Evolutionary conservation across 2,113 vertebrate species (phyloP), one percentile per base, ranked within the genome.

Genomic region (Lathamus discolor): DNA sequence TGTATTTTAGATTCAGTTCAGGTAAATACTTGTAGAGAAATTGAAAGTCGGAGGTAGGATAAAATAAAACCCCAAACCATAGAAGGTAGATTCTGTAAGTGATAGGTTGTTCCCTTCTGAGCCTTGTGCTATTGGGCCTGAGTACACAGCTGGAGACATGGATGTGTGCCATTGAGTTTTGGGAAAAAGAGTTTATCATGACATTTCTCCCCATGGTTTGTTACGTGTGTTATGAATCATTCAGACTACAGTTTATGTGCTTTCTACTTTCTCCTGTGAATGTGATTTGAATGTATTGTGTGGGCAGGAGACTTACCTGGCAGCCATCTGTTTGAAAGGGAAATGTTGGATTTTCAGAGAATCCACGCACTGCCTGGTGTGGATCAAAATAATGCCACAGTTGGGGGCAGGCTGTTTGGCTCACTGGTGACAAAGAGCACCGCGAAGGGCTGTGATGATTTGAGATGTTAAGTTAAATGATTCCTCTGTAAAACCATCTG

Each of bases 401-500:
- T 4, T 0, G 1, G 31, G 35, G 51, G 12, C n/a, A 82, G 57
- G 11, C 37, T 37, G 11, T 63, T 88, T 31, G 49, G 28, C 18
- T 92, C 5, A 1, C 8, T 57, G 54, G 77, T 83, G 46, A 54
- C 49, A 81, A 88, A 51, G n/a, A 92, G 41, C 64, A 43, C 12
- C 31, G 16, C n/a, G 49, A 80, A 88, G 63, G 25, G n/a, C 68
- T 96, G 76, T 91, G 75, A 52, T 76, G 48, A 91, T 37, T 72
- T 1, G 4, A 96, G 84, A 89, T 86, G 48, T 89, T 66, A 62
- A 83, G 76, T 92, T 51, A 89, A 77, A 84, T 55, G 0, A 84
- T 91, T 84, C 39, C 8, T 84, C 51, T 86, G 29, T 84, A 84
- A 77, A 86, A 77, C 59, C 9, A 6, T 54, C 51, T 70, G 29